phyloP scores from a whole-genome alignment of 1,140 invertebrate species.

The Lucilia sericata region DNA sequence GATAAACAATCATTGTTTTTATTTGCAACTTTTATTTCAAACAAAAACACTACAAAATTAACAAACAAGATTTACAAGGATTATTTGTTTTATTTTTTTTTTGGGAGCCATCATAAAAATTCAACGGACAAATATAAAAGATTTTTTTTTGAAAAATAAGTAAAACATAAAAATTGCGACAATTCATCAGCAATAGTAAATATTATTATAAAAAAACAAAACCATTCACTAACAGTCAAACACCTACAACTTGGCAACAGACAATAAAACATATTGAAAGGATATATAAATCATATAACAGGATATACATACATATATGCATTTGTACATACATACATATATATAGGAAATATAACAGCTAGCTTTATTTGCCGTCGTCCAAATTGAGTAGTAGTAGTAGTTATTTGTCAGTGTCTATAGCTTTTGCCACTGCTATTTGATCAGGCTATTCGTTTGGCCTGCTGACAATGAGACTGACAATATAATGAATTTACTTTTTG shows the following conservation, averaged over 20 bases:
- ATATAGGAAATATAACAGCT: too few species aligned
- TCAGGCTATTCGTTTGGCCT: neutral
- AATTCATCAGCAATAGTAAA: neutral
- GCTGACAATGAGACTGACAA: neutral
- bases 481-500: conserved; percentile 8
- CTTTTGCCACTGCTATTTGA: neutral
- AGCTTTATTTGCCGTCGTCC: neutral
- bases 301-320: too few species aligned
- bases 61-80: neutral
- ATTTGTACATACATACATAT: too few species aligned
- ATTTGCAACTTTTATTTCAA: neutral
- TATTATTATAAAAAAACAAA: neutral
- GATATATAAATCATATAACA: conserved; percentile 1
- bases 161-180: neutral
- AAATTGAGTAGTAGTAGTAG: neutral
- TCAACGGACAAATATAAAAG: too few species aligned
- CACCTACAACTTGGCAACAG: neutral
- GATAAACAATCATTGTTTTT: neutral
- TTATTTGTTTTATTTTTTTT: neutral
- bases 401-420: neutral
- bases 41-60: neutral
- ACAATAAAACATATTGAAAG: neutral
- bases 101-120: neutral
- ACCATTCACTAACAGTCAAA: neutral
- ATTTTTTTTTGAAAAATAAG: neutral